A percentile compares a stretch with the other conserved stretches of the same genome.
phyloP scores from a whole-genome alignment of 2,888 invertebrate genomes.

The Tachystola acroxantha region DNA sequence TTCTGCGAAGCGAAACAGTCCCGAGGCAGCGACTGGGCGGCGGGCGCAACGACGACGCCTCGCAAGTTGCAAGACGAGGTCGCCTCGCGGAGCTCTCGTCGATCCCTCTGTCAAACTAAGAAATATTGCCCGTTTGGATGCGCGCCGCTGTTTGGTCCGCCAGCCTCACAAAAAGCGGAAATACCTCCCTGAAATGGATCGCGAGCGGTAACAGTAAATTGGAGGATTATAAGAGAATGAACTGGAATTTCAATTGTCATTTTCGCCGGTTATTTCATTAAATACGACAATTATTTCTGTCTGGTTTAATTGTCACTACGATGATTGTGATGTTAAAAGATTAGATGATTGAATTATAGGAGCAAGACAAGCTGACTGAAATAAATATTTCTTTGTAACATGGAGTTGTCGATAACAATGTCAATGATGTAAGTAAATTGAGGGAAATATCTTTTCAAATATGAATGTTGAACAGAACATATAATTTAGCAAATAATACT shows the following conservation, averaged over 20 bases:
- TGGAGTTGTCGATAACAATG: no score
- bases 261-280: no score
- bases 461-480: no score
- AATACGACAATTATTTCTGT: no score
- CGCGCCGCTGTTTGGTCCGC: conserved; percentile 32
- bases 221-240: conserved; percentile 12
- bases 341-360: no score
- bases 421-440: no score
- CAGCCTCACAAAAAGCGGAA: conserved; percentile 35
- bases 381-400: no score
- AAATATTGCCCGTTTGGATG: conserved; percentile 54
- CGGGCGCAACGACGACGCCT: conserved; percentile 36
- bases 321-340: no score
- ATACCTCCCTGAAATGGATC: conserved; percentile 18
- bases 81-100: conserved; percentile 34
- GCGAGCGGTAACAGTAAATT: conserved; percentile 12
- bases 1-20: conserved; percentile 55
- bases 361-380: no score
- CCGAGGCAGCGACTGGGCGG: conserved; percentile 22
- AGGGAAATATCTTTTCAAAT: no score
- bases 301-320: no score
- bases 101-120: conserved; percentile 64
- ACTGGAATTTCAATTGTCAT: not conserved
- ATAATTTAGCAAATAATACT: no score
- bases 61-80: conserved; percentile 61